Percentiles rank a stretch among this genome's conserved stretches.
These are phyloP conservation scores for Anodontia alba DNA, from an alignment of 2,888 invertebrate genomes.

Conservation along the genomic window DNA sequence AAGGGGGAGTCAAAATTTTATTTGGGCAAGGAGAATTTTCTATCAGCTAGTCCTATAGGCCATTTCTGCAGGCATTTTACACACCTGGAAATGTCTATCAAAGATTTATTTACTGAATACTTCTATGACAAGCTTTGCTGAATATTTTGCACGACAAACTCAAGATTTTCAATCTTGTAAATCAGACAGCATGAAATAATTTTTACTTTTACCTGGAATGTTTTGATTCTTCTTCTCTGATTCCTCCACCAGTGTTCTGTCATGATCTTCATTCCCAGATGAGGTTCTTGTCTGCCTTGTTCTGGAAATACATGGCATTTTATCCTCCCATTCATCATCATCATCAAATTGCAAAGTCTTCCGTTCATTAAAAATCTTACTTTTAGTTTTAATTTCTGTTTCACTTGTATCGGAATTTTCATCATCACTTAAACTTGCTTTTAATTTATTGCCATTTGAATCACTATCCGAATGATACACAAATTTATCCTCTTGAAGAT, in stretches of 20 bases:
- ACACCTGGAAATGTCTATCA: no score
- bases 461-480: conserved; percentile 62
- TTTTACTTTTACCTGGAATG: neutral
- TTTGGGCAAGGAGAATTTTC: no score
- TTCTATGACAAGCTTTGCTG: no score
- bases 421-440: conserved; percentile 45
- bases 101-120: no score
- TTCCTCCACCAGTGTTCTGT: conserved; percentile 41
- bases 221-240: neutral
- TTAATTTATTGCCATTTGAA: conserved; percentile 52
- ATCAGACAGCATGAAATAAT: no score
- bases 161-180: no score
- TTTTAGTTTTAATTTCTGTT: conserved; percentile 21
- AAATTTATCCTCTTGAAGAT: conserved; percentile 27
- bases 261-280: conserved; percentile 39
- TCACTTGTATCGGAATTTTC: conserved; percentile 26
- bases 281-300: conserved; percentile 1
- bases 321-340: conserved; percentile 74
- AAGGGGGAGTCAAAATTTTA: no score
- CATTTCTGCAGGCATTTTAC: no score
- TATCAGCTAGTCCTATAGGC: no score
- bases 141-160: no score
- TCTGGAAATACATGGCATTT: conserved; percentile 43
- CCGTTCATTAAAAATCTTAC: conserved; percentile 41
- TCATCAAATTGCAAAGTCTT: conserved; percentile 73